A percentile compares a stretch with the other conserved stretches of the same genome.
Conservation (phyloP, 2,113 vertebrate species). For the Merops nubicus region DNA sequence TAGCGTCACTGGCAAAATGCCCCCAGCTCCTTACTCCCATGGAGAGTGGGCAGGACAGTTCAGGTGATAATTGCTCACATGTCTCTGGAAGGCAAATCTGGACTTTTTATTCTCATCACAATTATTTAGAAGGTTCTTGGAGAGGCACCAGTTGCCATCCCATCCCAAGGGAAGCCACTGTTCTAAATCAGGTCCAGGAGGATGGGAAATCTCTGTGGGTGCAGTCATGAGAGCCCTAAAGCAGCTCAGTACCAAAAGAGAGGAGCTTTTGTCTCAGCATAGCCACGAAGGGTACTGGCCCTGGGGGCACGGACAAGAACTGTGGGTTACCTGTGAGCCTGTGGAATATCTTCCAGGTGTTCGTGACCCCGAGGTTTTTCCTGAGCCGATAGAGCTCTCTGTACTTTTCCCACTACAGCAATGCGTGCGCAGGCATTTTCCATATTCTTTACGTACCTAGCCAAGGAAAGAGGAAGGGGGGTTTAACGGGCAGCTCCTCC, state of each 20-base stretch:
- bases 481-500: conserved; percentile 49
- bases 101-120: neutral
- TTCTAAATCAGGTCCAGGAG: neutral
- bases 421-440: conserved; percentile 93
- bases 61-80: neutral
- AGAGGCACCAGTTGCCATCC: neutral
- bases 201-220: neutral
- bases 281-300: neutral
- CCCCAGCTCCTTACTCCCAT: neutral
- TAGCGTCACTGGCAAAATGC: neutral
- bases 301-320: neutral
- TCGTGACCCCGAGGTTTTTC: conserved; percentile 89
- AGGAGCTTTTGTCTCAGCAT: neutral
- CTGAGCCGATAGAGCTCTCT: conserved; percentile 93
- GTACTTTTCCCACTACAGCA: conserved; percentile 97
- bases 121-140: neutral
- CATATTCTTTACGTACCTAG: conserved; percentile 96
- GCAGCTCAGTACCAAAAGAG: neutral
- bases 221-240: neutral
- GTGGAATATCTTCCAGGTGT: conserved; percentile 92
- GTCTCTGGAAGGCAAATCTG: neutral
- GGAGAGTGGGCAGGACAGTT: neutral
- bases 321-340: conserved; percentile 88
- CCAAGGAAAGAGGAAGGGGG: conserved; percentile 21
- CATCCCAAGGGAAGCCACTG: neutral